A percentile compares a stretch with the other conserved stretches of the same genome.
phyloP scores from a whole-genome alignment of 2,113 vertebrate genomes.

The human region DNA sequence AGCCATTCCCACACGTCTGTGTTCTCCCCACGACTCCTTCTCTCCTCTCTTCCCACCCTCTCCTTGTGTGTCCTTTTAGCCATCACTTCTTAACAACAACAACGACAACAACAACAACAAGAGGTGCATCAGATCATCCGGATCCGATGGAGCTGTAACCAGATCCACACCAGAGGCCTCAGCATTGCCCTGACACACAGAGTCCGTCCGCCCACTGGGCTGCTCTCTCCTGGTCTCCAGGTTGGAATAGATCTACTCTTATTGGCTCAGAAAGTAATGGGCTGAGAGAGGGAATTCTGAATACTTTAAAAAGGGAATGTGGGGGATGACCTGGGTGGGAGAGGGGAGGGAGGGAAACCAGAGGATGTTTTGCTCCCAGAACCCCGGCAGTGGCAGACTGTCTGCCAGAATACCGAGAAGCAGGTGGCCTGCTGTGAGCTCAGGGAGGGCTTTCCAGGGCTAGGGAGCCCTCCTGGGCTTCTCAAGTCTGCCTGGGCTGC shows the following conservation, averaged over 20 bases:
- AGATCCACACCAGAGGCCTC: background rate
- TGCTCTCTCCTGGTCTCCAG: background rate
- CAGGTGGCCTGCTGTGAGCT: background rate
- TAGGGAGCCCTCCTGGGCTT: rapidly evolving
- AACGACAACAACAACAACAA: background rate
- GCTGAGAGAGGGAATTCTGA: background rate
- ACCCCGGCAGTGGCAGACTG: background rate
- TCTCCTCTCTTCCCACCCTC: no score
- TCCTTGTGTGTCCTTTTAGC: background rate
- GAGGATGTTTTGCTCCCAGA: background rate
- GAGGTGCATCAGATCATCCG: rapidly evolving
- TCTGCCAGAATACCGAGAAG: background rate
- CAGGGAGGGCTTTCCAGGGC: no score
- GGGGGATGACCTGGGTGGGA: rapidly evolving
- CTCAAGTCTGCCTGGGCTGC: rapidly evolving
- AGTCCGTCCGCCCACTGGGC: background rate
- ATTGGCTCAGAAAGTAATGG: background rate
- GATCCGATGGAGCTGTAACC: background rate
- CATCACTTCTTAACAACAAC: background rate
- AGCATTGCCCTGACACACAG: rapidly evolving
- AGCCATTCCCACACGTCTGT: background rate
- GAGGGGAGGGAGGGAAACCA: background rate
- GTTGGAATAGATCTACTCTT: background rate
- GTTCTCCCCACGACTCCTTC: background rate
- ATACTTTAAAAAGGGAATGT: background rate